Evolutionary conservation across 2,888 invertebrate species (phyloP).

Genomic region (Tridacna gigas): DNA sequence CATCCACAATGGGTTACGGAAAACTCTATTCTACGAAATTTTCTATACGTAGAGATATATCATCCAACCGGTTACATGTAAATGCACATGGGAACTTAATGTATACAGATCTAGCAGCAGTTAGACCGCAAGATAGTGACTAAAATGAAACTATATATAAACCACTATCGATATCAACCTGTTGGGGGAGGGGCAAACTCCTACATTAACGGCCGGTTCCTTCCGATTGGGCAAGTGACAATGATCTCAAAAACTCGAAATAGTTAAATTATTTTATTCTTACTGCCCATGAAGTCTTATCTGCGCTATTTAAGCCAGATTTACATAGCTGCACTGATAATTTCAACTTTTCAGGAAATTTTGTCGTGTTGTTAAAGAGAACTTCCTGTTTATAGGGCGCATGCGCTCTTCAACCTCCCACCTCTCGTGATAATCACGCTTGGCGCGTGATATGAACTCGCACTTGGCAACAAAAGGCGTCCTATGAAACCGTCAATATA

Average conservation of each 20-base stretch:
- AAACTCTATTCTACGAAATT: no score
- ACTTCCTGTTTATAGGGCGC: constrained; percentile 67
- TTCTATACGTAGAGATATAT: no score
- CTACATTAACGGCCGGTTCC: neutral
- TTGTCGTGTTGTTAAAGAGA: constrained; percentile 60
- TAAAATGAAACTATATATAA: constrained; percentile 18
- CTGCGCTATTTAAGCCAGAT: neutral
- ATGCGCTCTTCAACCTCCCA: constrained; percentile 74
- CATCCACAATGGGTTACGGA: no score
- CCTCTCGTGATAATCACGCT: constrained; percentile 68
- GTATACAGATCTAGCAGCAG: neutral
- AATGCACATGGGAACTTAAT: no score
- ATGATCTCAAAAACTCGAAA: neutral
- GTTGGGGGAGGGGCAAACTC: constrained; percentile 17
- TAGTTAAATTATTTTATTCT: neutral
- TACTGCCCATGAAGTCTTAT: constrained; percentile 1
- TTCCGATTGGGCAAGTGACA: neutral
- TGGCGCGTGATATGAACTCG: constrained; percentile 57
- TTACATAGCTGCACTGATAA: constrained; percentile 5
- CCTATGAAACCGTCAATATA: constrained; percentile 50
- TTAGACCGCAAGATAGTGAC: neutral
- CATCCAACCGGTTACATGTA: no score
- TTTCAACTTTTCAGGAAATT: constrained; percentile 27
- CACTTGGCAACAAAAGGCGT: constrained; percentile 76
- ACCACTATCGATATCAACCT: neutral